Conservation (phyloP, 2,888 invertebrate genomes). For the Lamellibrachia columna region DNA sequence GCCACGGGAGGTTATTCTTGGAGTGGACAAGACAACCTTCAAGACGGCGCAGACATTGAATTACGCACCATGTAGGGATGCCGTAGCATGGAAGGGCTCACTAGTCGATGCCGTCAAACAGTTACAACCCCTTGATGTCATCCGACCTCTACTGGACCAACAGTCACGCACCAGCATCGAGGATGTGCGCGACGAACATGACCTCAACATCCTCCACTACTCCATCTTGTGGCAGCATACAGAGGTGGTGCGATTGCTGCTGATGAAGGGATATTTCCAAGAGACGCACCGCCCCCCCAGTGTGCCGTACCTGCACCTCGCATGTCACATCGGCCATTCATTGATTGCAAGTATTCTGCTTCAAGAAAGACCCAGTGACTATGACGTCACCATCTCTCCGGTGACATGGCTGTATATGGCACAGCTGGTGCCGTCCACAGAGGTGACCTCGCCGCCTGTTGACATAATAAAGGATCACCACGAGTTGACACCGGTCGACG, state of each 20-base stretch:
- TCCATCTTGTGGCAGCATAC: slow-evolving; percentile 53
- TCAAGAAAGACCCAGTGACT: slow-evolving; percentile 46
- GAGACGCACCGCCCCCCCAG: slow-evolving; percentile 19
- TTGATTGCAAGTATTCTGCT: slow-evolving; percentile 49
- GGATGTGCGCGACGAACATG: slow-evolving; percentile 43
- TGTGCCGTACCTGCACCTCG: slow-evolving; percentile 56
- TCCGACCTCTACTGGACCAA: not conserved
- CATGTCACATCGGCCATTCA: slow-evolving; percentile 50
- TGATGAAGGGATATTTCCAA: slow-evolving; percentile 48
- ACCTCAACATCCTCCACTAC: slow-evolving; percentile 55
- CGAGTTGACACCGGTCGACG: slow-evolving; percentile 47
- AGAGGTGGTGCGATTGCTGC: slow-evolving; percentile 49
- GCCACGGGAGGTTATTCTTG: not conserved
- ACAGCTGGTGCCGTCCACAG: not conserved
- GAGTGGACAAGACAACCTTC: not conserved
- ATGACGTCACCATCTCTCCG: slow-evolving; percentile 13
- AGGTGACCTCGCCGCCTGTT: not conserved
- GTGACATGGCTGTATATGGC: slow-evolving; percentile 18
- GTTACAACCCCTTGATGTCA: not conserved
- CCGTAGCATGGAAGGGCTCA: not conserved
- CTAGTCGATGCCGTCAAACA: not conserved
- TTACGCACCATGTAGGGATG: not conserved
- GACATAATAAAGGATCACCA: not conserved
- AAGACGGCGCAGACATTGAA: slow-evolving; percentile 1
- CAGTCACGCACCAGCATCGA: not conserved